Evolutionary conservation across 2,113 vertebrate genomes (phyloP).

Genomic region (Planiliza haematocheilus): DNA sequence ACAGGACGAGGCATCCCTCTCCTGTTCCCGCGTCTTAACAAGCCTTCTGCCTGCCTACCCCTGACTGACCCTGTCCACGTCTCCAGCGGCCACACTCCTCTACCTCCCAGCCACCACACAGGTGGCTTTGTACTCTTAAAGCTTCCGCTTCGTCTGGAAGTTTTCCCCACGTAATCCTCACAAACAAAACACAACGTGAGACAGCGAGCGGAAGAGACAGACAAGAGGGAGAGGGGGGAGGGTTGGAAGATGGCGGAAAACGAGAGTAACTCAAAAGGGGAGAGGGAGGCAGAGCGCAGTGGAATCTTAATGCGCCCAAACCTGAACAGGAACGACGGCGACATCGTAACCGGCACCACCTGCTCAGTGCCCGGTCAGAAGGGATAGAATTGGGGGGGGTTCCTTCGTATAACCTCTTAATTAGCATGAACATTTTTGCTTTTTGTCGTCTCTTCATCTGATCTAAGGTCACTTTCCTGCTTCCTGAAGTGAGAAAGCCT

Average conservation of each 20-base stretch:
- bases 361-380: conserved; percentile 45
- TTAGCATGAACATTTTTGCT: conserved; percentile 31
- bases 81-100: conserved; percentile 11
- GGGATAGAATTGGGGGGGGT: background rate
- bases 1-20: conserved; percentile 47
- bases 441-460: conserved; percentile 17
- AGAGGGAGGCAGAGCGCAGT: conserved; percentile 24
- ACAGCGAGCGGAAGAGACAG: conserved; percentile 2
- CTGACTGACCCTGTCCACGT: conserved; percentile 21
- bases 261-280: conserved; percentile 31
- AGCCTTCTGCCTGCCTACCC: conserved; percentile 44
- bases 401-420: background rate
- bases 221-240: background rate
- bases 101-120: conserved; percentile 38
- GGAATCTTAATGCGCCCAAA: conserved; percentile 61
- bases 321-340: conserved; percentile 44
- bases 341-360: conserved; percentile 58
- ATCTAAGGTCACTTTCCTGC: conserved; percentile 37
- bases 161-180: conserved; percentile 37
- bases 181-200: conserved; percentile 55
- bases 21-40: conserved; percentile 42
- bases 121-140: conserved; percentile 51
- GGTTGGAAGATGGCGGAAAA: conserved; percentile 8
- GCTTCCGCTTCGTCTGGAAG: conserved; percentile 44
- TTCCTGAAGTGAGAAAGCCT: conserved; percentile 18